A percentile compares a stretch with the other conserved stretches of the same genome.
These are phyloP conservation scores for Philotrypesis tridentata DNA, from an alignment of 1,140 invertebrate species.

Conservation along the genomic window DNA sequence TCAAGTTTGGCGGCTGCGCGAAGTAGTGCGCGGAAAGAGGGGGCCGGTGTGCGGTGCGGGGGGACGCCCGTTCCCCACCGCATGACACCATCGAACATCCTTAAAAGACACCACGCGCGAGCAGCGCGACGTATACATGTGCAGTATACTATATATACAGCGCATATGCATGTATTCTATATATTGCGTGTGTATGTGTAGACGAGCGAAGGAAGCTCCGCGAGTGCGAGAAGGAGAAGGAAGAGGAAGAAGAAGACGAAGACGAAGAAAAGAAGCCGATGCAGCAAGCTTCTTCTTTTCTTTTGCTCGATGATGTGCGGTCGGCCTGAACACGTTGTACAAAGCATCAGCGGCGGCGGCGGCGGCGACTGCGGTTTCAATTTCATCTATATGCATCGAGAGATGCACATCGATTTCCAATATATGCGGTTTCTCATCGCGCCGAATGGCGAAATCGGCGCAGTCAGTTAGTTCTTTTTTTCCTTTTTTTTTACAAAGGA, in stretches of 20 bases:
- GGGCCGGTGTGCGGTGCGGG: too few relatives aligned
- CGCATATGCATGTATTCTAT: neutral
- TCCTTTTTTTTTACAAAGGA: neutral
- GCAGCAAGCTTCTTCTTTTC: neutral
- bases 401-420: neutral
- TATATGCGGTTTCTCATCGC: neutral
- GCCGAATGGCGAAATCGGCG: neutral
- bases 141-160: too few relatives aligned
- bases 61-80: too few relatives aligned
- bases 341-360: neutral
- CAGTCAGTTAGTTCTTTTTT: too few relatives aligned
- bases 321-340: neutral
- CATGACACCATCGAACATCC: too few relatives aligned
- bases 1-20: too few relatives aligned
- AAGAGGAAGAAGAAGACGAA: neutral
- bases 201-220: neutral
- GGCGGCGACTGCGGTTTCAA: constrained; percentile 8
- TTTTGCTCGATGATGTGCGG: neutral
- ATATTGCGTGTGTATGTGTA: neutral
- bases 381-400: constrained; percentile 7
- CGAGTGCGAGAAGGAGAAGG: neutral
- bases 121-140: neutral
- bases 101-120: constrained; percentile 26
- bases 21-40: too few relatives aligned
- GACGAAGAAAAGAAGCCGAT: neutral